Evolutionary conservation across 1,140 invertebrate species (phyloP).

Genomic region (Brachionus paranguensis): DNA sequence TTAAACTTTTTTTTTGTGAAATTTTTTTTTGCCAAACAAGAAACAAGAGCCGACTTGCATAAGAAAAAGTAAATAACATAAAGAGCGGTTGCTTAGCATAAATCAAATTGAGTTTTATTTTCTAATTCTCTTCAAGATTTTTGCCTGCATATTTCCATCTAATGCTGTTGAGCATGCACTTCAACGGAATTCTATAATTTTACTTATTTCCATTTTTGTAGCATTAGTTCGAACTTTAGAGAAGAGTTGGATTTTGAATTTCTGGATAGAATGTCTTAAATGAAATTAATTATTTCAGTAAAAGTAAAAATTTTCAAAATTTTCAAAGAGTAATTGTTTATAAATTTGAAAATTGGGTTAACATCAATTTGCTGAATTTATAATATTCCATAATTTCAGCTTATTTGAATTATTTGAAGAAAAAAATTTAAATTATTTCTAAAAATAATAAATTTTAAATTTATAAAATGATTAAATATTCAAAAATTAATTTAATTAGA

Average conservation of each 20-base stretch:
- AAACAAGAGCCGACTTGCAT: not conserved
- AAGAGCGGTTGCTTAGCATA: slow-evolving; percentile 31
- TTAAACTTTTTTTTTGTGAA: not conserved
- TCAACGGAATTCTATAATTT: not conserved
- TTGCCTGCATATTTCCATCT: not conserved
- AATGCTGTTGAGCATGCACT: not conserved
- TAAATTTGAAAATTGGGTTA: no score
- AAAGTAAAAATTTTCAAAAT: not conserved
- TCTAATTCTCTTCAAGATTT: not conserved
- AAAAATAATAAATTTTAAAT: no score
- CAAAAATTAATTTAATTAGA: no score
- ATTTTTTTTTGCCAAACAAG: not conserved
- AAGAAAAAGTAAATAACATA: slow-evolving; percentile 21
- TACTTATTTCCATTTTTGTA: not conserved
- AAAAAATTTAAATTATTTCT: no score
- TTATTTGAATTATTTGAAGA: no score
- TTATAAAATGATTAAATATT: no score
- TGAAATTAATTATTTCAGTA: not conserved
- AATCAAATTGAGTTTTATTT: not conserved
- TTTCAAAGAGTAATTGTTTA: no score
- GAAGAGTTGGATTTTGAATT: not conserved
- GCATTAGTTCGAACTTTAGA: not conserved
- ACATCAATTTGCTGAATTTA: no score
- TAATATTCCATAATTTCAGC: no score
- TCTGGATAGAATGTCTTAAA: not conserved